These are phyloP conservation scores for Stichodactyla helianthus DNA, from an alignment of 64 coral and sea anemone genomes.

Conservation along the genomic window DNA sequence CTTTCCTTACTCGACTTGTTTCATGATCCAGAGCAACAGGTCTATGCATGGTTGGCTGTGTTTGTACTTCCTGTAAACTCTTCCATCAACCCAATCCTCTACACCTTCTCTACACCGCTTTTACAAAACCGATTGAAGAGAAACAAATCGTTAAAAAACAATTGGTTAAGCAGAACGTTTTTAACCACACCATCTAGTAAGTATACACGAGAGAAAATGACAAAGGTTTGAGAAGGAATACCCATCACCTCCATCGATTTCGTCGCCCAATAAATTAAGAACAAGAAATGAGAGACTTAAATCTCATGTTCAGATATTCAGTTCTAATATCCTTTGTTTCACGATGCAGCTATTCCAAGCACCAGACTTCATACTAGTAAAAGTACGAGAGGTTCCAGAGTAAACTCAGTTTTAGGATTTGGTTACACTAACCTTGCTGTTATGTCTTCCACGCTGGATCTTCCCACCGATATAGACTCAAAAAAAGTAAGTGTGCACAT, in stretches of 20 bases:
- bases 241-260: too few species aligned
- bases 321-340: not conserved
- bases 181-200: not conserved
- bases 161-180: not conserved
- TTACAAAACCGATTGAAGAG: not conserved
- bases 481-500: not conserved
- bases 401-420: not conserved
- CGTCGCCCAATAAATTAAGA: too few species aligned
- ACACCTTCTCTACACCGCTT: conserved; percentile 15
- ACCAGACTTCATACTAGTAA: not conserved
- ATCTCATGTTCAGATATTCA: too few species aligned
- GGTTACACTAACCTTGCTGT: not conserved
- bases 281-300: too few species aligned
- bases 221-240: too few species aligned
- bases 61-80: conserved; percentile 47
- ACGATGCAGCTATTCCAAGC: not conserved
- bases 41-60: conserved; percentile 39
- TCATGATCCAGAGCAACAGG: conserved; percentile 35
- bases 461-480: not conserved
- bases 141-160: not conserved
- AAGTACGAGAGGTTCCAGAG: not conserved
- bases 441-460: not conserved
- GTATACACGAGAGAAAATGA: not conserved
- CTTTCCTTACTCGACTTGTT: conserved; percentile 19
- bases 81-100: conserved; percentile 30